These are phyloP conservation scores for Marisa cornuarietis DNA, from an alignment of 1,140 invertebrate species.

Conservation along the genomic window DNA sequence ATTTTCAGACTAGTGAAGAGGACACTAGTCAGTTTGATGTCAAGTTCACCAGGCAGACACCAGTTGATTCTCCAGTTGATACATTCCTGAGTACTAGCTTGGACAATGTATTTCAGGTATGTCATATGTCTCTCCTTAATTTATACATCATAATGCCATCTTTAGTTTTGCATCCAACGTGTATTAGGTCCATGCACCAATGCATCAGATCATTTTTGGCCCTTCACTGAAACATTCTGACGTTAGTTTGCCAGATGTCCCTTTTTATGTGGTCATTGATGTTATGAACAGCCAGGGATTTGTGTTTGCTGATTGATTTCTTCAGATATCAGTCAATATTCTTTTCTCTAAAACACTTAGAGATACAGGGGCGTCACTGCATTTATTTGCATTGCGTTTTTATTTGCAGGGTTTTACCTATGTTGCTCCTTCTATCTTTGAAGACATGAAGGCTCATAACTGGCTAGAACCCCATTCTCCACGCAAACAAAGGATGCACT, in stretches of 20 bases:
- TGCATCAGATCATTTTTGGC: too few species aligned
- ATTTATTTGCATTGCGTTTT: slow-evolving; percentile 42
- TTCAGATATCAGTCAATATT: background rate
- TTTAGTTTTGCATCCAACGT: too few species aligned
- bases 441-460: slow-evolving; percentile 80
- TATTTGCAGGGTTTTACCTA: slow-evolving; percentile 91
- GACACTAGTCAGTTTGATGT: slow-evolving; percentile 99
- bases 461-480: slow-evolving; percentile 63
- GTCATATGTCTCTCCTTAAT: too few species aligned
- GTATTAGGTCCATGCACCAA: too few species aligned
- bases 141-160: too few species aligned
- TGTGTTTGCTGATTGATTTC: background rate
- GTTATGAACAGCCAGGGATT: too few species aligned
- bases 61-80: slow-evolving; percentile 98
- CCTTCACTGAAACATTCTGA: too few species aligned
- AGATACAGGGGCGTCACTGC: slow-evolving; percentile 9
- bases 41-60: slow-evolving; percentile 96
- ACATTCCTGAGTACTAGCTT: slow-evolving; percentile 94
- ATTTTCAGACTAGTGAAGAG: slow-evolving; percentile 86
- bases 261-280: too few species aligned
- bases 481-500: slow-evolving; percentile 38
- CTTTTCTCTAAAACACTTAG: background rate
- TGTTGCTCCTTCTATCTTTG: slow-evolving; percentile 94
- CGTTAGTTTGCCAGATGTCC: background rate
- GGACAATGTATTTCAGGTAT: slow-evolving; percentile 69